Evolutionary conservation across 2,113 vertebrate genomes (phyloP).

Genomic region (Entomyzon cyanotis): DNA sequence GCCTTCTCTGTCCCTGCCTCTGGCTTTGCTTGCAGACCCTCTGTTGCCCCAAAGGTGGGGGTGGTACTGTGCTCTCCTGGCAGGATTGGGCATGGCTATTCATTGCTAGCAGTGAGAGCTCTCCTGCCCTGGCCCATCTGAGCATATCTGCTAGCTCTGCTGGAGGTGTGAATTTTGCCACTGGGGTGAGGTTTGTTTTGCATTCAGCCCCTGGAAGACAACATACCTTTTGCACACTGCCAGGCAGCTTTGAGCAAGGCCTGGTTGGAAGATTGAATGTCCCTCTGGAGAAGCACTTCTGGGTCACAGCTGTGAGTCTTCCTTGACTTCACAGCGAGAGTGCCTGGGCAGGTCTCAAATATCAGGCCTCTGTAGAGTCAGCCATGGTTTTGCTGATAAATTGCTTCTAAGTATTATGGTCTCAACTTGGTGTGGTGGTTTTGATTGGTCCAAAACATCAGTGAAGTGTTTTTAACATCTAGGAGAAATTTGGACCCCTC

Average conservation of each 20-base stretch:
- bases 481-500: too few relatives aligned
- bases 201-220: not conserved
- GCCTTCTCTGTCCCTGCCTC: not conserved
- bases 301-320: not conserved
- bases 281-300: not conserved
- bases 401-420: not conserved
- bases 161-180: not conserved
- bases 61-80: not conserved
- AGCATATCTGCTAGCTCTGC: not conserved
- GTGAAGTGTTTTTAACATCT: too few relatives aligned
- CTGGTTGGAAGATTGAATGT: not conserved
- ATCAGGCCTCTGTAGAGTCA: not conserved
- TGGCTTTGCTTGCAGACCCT: not conserved
- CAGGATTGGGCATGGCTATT: not conserved
- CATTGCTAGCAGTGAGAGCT: not conserved
- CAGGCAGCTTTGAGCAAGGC: not conserved
- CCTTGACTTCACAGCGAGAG: not conserved
- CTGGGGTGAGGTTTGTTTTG: not conserved
- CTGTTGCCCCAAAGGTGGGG: not conserved
- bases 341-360: not conserved
- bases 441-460: too few relatives aligned
- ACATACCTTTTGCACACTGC: not conserved
- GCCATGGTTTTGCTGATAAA: not conserved
- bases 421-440: too few relatives aligned
- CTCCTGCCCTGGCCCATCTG: not conserved